A percentile compares a stretch with the other conserved stretches of the same genome.
Conservation (phyloP, 2,888 invertebrate genomes). For the Allolobophora icterica region DNA sequence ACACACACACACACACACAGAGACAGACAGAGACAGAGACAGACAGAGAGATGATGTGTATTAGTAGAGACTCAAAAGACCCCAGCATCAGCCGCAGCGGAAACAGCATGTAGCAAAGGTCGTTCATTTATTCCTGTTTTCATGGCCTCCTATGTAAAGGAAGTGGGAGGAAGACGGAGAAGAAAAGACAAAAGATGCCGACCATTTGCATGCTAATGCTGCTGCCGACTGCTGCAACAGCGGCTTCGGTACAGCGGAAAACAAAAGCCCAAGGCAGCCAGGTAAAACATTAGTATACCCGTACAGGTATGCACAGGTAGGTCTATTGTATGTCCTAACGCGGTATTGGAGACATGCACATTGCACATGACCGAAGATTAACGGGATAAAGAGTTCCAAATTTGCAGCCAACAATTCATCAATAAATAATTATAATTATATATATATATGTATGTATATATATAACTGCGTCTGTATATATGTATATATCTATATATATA, state of each 20-base stretch:
- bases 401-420: not conserved
- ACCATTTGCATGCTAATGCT: not conserved
- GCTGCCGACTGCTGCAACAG: not conserved
- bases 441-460: not conserved
- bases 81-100: not conserved
- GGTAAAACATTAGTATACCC: not conserved
- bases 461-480: not conserved
- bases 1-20: no score
- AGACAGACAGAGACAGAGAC: no score
- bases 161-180: not conserved
- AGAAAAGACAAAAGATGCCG: slow-evolving; percentile 1
- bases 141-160: not conserved
- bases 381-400: not conserved
- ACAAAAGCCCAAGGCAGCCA: not conserved
- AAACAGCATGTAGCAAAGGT: not conserved
- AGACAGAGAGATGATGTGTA: no score
- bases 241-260: not conserved
- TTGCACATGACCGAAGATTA: slow-evolving; percentile 8
- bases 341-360: not conserved
- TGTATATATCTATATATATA: no score
- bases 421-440: not conserved
- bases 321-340: not conserved
- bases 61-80: not conserved
- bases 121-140: not conserved
- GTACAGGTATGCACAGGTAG: not conserved